phyloP scores from a whole-genome alignment of 2,888 invertebrate genomes.

The Hipparchia semele region DNA sequence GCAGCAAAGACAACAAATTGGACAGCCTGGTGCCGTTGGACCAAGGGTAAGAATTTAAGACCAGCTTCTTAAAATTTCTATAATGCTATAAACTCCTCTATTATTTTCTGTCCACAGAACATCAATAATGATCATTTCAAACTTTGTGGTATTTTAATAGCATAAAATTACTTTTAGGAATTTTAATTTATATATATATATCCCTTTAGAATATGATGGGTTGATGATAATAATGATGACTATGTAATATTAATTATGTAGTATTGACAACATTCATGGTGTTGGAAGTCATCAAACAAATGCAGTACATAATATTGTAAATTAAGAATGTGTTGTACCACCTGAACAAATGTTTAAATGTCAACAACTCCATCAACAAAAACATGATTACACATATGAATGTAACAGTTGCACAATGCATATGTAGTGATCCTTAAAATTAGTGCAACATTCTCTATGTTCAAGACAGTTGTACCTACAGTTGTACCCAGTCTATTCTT shows the following conservation, averaged over 20 bases:
- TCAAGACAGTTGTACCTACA: background rate
- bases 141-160: background rate
- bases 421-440: background rate
- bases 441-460: background rate
- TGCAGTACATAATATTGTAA: background rate
- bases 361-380: background rate
- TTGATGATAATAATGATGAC: too few relatives aligned
- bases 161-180: background rate
- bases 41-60: constrained; percentile 65
- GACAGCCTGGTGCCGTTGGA: constrained; percentile 78
- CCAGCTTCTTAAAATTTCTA: background rate
- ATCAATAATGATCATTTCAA: background rate
- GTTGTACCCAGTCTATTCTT: background rate
- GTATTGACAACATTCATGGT: background rate
- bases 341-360: constrained; percentile 7
- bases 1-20: constrained; percentile 78
- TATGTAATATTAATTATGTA: too few relatives aligned
- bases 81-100: too few relatives aligned
- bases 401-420: background rate
- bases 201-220: too few relatives aligned
- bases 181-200: too few relatives aligned
- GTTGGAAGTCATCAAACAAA: background rate
- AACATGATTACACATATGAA: background rate
- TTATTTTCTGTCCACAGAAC: background rate
- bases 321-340: background rate